phyloP scores from a whole-genome alignment of 2,888 invertebrate genomes.

The Machimus atricapillus region DNA sequence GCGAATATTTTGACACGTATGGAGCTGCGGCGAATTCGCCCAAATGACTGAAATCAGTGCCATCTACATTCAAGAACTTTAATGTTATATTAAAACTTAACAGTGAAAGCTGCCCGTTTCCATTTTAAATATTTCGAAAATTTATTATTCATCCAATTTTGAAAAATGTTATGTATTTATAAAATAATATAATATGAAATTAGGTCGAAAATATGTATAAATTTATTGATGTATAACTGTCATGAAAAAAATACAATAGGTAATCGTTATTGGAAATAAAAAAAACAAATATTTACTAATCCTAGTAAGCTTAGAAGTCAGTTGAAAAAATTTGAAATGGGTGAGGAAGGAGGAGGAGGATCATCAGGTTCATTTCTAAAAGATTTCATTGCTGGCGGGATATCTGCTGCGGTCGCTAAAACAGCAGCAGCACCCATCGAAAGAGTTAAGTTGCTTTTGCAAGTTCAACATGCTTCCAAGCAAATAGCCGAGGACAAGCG shows the following conservation, averaged over 20 bases:
- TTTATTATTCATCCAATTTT: neutral
- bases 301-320: neutral
- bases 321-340: conserved; percentile 39
- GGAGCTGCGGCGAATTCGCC: neutral
- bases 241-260: neutral
- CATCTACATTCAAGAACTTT: neutral
- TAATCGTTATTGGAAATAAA: neutral
- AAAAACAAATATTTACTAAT: neutral
- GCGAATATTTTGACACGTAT: conserved; percentile 29
- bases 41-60: neutral
- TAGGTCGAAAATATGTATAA: too few relatives aligned
- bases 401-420: conserved; percentile 88
- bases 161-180: neutral
- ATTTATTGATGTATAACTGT: too few relatives aligned
- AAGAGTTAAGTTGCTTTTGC: conserved; percentile 86
- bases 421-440: conserved; percentile 92
- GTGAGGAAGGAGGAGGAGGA: conserved; percentile 40
- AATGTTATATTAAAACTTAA: neutral
- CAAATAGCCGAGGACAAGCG: conserved; percentile 79
- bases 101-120: neutral
- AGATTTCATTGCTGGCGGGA: conserved; percentile 86
- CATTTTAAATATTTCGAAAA: neutral
- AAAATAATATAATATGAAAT: neutral
- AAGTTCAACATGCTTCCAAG: conserved; percentile 88
- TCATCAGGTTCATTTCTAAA: conserved; percentile 63